A percentile compares a stretch with the other conserved stretches of the same genome.
Conservation (phyloP, 2,797 vertebrate species). For the Anabas testudineus region DNA sequence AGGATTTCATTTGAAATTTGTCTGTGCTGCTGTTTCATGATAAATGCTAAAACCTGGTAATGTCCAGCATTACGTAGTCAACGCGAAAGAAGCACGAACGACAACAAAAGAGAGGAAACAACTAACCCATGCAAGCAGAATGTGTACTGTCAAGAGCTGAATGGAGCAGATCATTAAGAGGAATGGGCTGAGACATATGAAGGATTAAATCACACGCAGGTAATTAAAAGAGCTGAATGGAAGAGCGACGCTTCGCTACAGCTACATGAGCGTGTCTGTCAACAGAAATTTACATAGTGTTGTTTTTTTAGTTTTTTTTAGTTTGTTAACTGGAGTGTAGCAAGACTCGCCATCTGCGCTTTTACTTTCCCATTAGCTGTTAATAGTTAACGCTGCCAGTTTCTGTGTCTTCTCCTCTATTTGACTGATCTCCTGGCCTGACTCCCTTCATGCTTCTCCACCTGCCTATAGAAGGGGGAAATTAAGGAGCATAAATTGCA, state of each 20-base stretch:
- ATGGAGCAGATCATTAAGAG: constrained; percentile 82
- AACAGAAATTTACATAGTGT: constrained; percentile 56
- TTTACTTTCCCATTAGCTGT: constrained; percentile 57
- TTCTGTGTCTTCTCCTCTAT: constrained; percentile 24
- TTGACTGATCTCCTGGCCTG: constrained; percentile 22
- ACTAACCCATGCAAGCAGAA: constrained; percentile 45
- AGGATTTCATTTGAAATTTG: constrained; percentile 9
- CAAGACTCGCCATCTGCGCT: constrained; percentile 46
- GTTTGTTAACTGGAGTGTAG: constrained; percentile 64
- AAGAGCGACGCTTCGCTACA: constrained; percentile 56
- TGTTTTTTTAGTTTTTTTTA: constrained; percentile 46
- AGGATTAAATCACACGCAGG: constrained; percentile 81
- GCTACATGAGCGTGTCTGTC: constrained; percentile 48
- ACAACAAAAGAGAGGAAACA: neutral
- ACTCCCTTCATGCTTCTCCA: constrained; percentile 29
- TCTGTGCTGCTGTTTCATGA: constrained; percentile 6
- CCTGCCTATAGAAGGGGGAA: constrained; percentile 24
- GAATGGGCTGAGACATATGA: constrained; percentile 77
- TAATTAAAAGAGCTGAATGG: constrained; percentile 83
- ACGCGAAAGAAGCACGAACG: constrained; percentile 18
- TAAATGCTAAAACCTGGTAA: neutral
- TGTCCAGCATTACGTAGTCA: neutral
- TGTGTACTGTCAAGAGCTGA: constrained; percentile 72
- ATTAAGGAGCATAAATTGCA: constrained; percentile 35
- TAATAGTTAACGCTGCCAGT: constrained; percentile 41